Evolutionary conservation across 1,140 invertebrate species (phyloP).

Genomic region (Copidosoma floridanum): DNA sequence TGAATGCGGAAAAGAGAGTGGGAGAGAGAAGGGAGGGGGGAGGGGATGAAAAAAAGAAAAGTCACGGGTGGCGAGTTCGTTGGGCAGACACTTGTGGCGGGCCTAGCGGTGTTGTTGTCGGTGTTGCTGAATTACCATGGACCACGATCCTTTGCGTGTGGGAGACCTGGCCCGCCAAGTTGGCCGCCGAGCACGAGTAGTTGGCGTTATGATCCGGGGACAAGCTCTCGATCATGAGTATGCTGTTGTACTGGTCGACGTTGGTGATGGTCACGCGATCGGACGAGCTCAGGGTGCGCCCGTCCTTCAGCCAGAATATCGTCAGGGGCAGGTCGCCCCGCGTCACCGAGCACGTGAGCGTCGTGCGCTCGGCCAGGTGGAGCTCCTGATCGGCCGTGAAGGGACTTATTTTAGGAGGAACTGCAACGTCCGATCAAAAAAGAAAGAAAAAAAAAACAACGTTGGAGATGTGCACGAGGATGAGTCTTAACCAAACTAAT

Average conservation of each 20-base stretch:
- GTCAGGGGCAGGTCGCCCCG: slow-evolving; percentile 76
- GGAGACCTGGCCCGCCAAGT: slow-evolving; percentile 70
- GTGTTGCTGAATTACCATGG: slow-evolving; percentile 68
- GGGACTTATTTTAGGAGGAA: slow-evolving; percentile 77
- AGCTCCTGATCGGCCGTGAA: slow-evolving; percentile 70
- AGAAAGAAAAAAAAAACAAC: slow-evolving; percentile 34
- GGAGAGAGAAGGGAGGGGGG: slow-evolving; percentile 26
- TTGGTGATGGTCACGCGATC: slow-evolving; percentile 67
- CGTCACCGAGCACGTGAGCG: slow-evolving; percentile 73
- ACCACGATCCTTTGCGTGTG: slow-evolving; percentile 74
- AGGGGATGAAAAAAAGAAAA: slow-evolving; percentile 18
- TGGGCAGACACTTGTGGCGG: slow-evolving; percentile 38
- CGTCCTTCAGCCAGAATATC: slow-evolving; percentile 77
- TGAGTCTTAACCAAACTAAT: too few species aligned
- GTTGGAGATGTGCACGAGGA: neutral
- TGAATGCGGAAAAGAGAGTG: slow-evolving; percentile 29
- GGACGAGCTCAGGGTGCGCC: slow-evolving; percentile 62
- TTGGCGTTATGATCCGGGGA: slow-evolving; percentile 76
- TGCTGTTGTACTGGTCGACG: slow-evolving; percentile 75
- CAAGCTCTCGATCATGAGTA: slow-evolving; percentile 75
- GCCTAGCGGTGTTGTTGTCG: slow-evolving; percentile 25
- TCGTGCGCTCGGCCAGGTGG: slow-evolving; percentile 74
- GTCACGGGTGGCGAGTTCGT: slow-evolving; percentile 46
- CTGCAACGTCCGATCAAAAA: slow-evolving; percentile 60
- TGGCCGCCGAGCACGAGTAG: slow-evolving; percentile 72